Conservation (phyloP, 2,113 vertebrate genomes). For the Chloroceryle aenea region DNA sequence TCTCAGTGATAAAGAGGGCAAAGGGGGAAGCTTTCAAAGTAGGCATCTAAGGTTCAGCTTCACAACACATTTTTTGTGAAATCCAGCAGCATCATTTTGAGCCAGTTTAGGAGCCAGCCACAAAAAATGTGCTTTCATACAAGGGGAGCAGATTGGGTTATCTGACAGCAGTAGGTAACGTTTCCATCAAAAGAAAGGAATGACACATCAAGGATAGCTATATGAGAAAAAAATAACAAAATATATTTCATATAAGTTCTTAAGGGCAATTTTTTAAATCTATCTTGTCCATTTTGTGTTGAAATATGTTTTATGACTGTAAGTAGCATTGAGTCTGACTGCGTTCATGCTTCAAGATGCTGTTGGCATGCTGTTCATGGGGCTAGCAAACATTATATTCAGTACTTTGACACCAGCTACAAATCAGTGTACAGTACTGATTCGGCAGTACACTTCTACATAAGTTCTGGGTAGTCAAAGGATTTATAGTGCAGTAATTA, state of each 20-base stretch:
- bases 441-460: background rate
- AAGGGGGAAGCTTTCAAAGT: constrained; percentile 25
- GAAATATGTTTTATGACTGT: background rate
- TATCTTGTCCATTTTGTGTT: background rate
- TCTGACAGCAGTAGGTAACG: background rate
- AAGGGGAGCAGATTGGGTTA: background rate
- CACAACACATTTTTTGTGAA: background rate
- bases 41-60: background rate
- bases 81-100: constrained; percentile 9
- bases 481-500: background rate
- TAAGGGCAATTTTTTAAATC: background rate
- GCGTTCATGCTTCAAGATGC: background rate
- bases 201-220: background rate
- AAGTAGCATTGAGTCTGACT: background rate
- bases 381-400: background rate
- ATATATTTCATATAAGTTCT: background rate
- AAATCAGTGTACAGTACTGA: background rate
- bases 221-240: background rate
- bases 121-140: background rate
- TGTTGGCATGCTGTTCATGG: background rate
- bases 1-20: background rate
- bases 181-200: background rate
- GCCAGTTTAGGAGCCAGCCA: background rate
- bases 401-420: background rate
- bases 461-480: background rate